These are phyloP conservation scores for Heliangelus exortis DNA, from an alignment of 2,797 vertebrate species.

Conservation along the genomic window DNA sequence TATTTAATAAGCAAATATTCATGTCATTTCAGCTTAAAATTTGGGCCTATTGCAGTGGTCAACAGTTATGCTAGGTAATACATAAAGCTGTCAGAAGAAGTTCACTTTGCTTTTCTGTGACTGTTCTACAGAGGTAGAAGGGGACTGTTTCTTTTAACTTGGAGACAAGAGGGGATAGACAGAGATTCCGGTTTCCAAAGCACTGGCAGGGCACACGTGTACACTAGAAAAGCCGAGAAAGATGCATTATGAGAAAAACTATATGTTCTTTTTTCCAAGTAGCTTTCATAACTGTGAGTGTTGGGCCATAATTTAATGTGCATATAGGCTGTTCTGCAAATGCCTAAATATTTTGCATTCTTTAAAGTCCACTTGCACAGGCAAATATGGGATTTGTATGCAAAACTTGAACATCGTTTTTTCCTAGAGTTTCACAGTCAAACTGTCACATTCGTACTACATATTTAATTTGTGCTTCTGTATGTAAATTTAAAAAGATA, in stretches of 20 bases:
- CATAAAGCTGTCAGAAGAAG: not conserved
- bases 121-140: rapidly evolving
- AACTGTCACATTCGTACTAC: not conserved
- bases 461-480: not conserved
- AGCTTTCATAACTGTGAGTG: not conserved
- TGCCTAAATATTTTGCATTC: not conserved
- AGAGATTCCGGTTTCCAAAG: not conserved
- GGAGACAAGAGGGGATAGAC: not conserved
- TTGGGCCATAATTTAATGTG: not conserved
- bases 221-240: not conserved
- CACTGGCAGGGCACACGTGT: not conserved
- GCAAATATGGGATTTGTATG: not conserved
- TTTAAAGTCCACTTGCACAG: not conserved
- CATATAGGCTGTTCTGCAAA: not conserved
- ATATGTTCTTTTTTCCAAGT: not conserved
- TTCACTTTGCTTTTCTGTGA: not conserved
- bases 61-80: not conserved
- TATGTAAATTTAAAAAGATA: not conserved
- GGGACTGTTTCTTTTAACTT: not conserved
- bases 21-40: not conserved
- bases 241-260: not conserved
- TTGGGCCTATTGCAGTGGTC: not conserved
- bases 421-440: not conserved
- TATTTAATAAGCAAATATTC: not conserved
- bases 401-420: not conserved